Base-by-base conservation (phyloP, 2,888 invertebrate species). In the Minunthozetes semirufus region DNA sequence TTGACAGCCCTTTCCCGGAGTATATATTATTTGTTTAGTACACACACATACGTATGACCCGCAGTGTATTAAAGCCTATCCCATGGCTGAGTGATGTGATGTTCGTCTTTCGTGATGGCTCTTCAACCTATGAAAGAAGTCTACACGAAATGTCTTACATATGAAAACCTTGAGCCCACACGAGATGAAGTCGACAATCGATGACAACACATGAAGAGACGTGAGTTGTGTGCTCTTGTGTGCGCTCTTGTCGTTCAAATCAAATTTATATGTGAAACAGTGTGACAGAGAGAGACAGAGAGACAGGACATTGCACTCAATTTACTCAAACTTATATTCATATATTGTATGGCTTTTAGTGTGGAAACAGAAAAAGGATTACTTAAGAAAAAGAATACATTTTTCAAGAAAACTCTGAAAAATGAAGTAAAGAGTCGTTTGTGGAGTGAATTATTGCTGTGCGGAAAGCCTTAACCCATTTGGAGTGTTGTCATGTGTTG, bases 271-370 rank as follows among this genome's bases (percentile, higher is more conserved):
- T 68, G 68, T 22, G 68, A 42, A 33, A 33, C 33, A 33, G 33
- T 33, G n/a, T n/a, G n/a, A n/a, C n/a, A 42, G 19, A 66, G 13
- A 38, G 42, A 29, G 25, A 46, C 9, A 46, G 9, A 46, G 15
- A 29, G 63, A 68, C 68, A 68, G 68, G 68, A 42, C 68, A 68
- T 68, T 68, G 68, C 68, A 68, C 68, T 46, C 68, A 68, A 63
- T 63, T 25, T 25, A 22, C 17, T 63, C 8, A 1, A n/a, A 29
- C 5, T 33, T 63, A 19, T 27, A 63, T 63, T 63, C 33, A 63
- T n/a, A n/a, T n/a, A n/a, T n/a, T n/a, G n/a, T 29, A 63, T 63
- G 29, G 17, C 3, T 63, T 63, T 27, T 29, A n/a, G n/a, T n/a
- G n/a, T 9, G 4, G 9, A 33, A 53, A 19, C n/a, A 53, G 22